Conservation (phyloP, 2,113 vertebrate genomes). For the Pogona vitticeps region DNA sequence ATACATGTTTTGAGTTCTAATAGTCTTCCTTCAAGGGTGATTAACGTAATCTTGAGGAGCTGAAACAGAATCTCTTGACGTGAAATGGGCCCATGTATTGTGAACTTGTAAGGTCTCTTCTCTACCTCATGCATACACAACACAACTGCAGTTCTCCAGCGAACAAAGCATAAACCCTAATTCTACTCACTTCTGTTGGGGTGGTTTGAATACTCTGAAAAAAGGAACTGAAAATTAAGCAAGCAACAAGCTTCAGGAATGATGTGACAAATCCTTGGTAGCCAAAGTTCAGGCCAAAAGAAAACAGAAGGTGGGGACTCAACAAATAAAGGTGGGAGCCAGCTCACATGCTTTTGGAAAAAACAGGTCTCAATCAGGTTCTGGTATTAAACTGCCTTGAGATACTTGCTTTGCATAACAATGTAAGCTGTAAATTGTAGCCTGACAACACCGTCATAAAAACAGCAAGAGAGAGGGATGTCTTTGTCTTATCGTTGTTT, state of each 20-base stretch:
- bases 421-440: constrained; percentile 55
- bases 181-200: neutral
- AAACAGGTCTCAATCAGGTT: constrained; percentile 35
- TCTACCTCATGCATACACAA: too few relatives aligned
- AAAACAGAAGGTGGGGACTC: neutral
- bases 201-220: neutral
- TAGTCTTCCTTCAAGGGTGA: neutral
- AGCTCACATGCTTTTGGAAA: neutral
- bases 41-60: neutral
- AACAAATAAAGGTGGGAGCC: constrained; percentile 24
- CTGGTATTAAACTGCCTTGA: constrained; percentile 34
- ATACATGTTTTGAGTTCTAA: neutral
- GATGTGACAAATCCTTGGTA: neutral
- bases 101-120: neutral
- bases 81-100: neutral
- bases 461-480: constrained; percentile 46
- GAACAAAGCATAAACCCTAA: neutral
- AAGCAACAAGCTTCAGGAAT: neutral
- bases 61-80: neutral
- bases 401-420: constrained; percentile 49
- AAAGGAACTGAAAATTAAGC: neutral
- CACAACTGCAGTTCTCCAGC: neutral
- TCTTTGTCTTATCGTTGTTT: constrained; percentile 41
- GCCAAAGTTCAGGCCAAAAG: neutral
- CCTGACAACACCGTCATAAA: constrained; percentile 14